Evolutionary conservation across 2,888 invertebrate genomes (phyloP), one percentile per base, ranked within the genome.

Genomic region (Pedicia rivosa): DNA sequence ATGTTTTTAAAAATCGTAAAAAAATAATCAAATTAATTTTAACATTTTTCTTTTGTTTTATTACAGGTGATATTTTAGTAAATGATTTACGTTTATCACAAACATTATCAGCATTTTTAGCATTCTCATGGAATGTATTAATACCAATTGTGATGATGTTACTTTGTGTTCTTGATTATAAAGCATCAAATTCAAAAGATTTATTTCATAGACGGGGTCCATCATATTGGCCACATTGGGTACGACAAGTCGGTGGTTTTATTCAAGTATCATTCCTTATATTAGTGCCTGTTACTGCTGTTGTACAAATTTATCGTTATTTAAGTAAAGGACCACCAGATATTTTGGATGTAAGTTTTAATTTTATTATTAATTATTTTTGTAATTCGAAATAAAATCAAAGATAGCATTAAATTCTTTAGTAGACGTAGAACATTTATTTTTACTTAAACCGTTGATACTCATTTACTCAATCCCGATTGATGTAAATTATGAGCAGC

Each of bases 121-220:
- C 82, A 4, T 83, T 90, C 53, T 78, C 78, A 1, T 91, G 90
- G 90, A 90, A 84, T 51, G 82, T 90, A 3, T 65, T 87, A 37
- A 59, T 88, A 48, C 88, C 90, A 1, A 80, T 87, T 36, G 70
- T 79, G 6, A 62, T 88, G 36, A 74, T 86, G 64, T 83, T 87
- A 50, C 42, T 60, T 32, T 73, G 77, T 27, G 72, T 80, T 35
- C 65, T 74, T n/a, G 70, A 78, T 33, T 80, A 79, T 52, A 78
- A 76, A 53, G 71, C 67, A 43, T 74, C 75, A n/a, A 64, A 69
- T 41, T 75, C 74, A 41, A 64, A 69, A 36, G 77, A 77, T 46
- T 61, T 79, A 41, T 80, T 76, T 47, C 64, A 72, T 38, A 78
- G 78, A 71, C 67, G 68, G 34, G 68, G 70, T 15, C 66, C 68